Percentiles rank a stretch among this genome's conserved stretches.
phyloP scores from a whole-genome alignment of 2,113 vertebrate species.

The Haliaeetus leucogaster region DNA sequence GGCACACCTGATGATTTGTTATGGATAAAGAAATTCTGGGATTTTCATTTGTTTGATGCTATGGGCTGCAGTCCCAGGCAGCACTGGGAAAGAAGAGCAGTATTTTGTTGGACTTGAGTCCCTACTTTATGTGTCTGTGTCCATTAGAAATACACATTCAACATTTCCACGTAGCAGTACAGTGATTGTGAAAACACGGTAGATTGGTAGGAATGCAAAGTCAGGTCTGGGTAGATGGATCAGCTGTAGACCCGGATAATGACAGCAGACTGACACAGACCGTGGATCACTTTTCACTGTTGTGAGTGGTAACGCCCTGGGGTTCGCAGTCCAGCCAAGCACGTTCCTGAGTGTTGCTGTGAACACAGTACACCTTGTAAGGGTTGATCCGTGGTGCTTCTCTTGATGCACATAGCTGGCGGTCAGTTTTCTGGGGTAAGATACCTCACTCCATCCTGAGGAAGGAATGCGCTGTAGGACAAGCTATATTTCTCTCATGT shows the following conservation, averaged over 20 bases:
- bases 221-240: not conserved
- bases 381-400: not conserved
- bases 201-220: not conserved
- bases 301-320: not conserved
- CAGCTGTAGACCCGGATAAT: not conserved
- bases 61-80: not conserved
- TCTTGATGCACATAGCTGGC: not conserved
- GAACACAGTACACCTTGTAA: not conserved
- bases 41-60: not conserved
- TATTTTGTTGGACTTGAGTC: not conserved
- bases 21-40: not conserved
- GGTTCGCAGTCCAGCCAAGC: not conserved
- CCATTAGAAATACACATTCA: not conserved
- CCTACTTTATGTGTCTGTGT: not conserved
- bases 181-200: not conserved
- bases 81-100: not conserved
- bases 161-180: not conserved
- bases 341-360: not conserved
- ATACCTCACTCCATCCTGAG: not conserved
- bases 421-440: not conserved
- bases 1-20: not conserved
- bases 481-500: not conserved
- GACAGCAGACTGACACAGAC: not conserved
- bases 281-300: not conserved
- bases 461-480: not conserved